These are phyloP conservation scores for Leptinotarsa juncta DNA, from an alignment of 2,888 invertebrate species.

Conservation along the genomic window DNA sequence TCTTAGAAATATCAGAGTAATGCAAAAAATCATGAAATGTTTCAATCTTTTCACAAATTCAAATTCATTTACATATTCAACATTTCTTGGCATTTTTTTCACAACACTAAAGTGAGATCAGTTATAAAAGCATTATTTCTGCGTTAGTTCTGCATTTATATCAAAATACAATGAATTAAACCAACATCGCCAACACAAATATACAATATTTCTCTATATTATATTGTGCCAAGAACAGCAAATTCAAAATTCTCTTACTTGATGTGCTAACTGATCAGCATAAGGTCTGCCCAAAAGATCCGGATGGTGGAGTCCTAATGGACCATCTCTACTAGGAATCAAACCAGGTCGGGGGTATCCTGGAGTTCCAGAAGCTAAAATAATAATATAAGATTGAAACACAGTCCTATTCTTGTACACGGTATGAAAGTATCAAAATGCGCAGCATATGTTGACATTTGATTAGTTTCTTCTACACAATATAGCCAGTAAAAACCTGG, in stretches of 20 bases:
- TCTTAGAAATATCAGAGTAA: too few relatives aligned
- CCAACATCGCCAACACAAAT: constrained; percentile 1
- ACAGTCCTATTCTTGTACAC: neutral
- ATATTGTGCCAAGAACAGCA: neutral
- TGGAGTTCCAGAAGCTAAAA: constrained; percentile 67
- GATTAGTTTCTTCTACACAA: too few relatives aligned
- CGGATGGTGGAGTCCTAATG: constrained; percentile 79
- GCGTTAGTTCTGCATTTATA: neutral
- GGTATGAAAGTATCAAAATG: too few relatives aligned
- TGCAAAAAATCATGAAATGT: too few relatives aligned
- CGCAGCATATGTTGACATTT: too few relatives aligned
- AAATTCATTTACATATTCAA: neutral
- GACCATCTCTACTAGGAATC: constrained; percentile 71
- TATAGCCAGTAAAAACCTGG: too few relatives aligned
- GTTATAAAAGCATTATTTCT: neutral
- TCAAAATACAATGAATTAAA: neutral
- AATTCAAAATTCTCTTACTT: constrained; percentile 63
- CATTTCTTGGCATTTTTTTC: neutral
- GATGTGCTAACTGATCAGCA: constrained; percentile 83
- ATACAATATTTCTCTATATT: neutral
- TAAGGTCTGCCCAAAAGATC: constrained; percentile 84
- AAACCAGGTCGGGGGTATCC: constrained; percentile 73
- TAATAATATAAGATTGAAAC: constrained; percentile 24
- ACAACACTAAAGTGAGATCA: too few relatives aligned
- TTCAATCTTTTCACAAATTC: too few relatives aligned